Base-by-base conservation (phyloP, 2,113 vertebrate genomes). In the Todiramphus chloris region DNA sequence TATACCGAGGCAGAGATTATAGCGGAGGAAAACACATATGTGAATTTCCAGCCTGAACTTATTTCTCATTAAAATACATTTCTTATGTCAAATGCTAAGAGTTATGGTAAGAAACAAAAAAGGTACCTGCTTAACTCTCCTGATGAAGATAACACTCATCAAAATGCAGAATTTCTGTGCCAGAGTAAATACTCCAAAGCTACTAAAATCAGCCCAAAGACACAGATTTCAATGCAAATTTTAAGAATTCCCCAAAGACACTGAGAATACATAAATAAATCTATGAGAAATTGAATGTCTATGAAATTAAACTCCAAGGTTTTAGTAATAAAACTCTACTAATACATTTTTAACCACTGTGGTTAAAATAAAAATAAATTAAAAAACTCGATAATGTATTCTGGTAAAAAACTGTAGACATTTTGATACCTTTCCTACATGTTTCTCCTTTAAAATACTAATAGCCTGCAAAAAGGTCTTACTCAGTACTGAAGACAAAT, bases 351-450 rank as follows among this genome's bases (percentile, higher is more conserved):
- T 5, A 53, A 2, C 31, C 2, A 27, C 35, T 90, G 74, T n/a
- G 51, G 5, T 74, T 75, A 64, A 89, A 87, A 85, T 31, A 37
- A 69, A 73, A 83, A 31, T 10, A 51, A 46, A 23, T n/a, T 43
- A 3, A 24, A 58, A 55, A 55, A 13, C 5, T 0, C 6, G 1
- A 2, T 9, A 67, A 7, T 4, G 5, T 21, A 64, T 18, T 2
- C 0, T 33, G 7, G 23, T 80, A 16, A 80, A 94, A 94, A 83
- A 37, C 37, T 0, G 0, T 31, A 91, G 79, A 60, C 11, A 75
- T 69, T 94, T 89, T 63, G 11, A 60, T 50, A 73, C 10, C 13
- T 64, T 72, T 56, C 66, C 25, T 44, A 84, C 3, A 39, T 17
- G 1, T 23, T 51, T 79, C 16, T 48, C 53, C 81, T 87, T 81